Percentiles rank a stretch among this genome's conserved stretches.
Conservation (phyloP, 1,140 invertebrate genomes). For the Lepidurus apus region DNA sequence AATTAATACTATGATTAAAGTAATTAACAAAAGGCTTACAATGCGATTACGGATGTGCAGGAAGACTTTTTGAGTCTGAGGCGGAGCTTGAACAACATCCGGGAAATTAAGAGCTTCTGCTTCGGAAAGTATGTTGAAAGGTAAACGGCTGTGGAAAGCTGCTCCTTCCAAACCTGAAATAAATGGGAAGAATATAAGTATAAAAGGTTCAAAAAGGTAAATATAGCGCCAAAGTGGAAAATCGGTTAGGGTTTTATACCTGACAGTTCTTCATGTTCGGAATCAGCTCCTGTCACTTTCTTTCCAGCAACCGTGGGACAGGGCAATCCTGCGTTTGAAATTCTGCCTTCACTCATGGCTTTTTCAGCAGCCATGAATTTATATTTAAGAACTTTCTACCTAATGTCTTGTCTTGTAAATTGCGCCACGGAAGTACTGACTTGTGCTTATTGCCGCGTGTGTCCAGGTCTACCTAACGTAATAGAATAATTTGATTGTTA, state of each 20-base stretch:
- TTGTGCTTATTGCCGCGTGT: too few species aligned
- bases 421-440: too few species aligned
- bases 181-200: slow-evolving; percentile 4
- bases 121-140: slow-evolving; percentile 90
- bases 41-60: slow-evolving; percentile 87
- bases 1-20: too few species aligned
- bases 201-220: background rate
- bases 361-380: background rate
- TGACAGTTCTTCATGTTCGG: slow-evolving; percentile 48
- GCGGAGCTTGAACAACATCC: slow-evolving; percentile 72
- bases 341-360: background rate
- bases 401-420: too few species aligned
- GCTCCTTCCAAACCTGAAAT: slow-evolving; percentile 75
- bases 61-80: slow-evolving; percentile 83
- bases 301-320: slow-evolving; percentile 33
- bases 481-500: too few species aligned
- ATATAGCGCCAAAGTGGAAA: background rate
- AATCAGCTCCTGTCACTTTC: slow-evolving; percentile 41
- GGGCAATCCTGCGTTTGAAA: background rate
- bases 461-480: too few species aligned
- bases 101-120: slow-evolving; percentile 89
- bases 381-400: too few species aligned
- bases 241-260: slow-evolving; percentile 35
- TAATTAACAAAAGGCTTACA: slow-evolving; percentile 45
- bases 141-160: slow-evolving; percentile 86